Evolutionary conservation across 2,888 invertebrate genomes (phyloP), one percentile per base, ranked within the genome.

Genomic region (Altica lythri): DNA sequence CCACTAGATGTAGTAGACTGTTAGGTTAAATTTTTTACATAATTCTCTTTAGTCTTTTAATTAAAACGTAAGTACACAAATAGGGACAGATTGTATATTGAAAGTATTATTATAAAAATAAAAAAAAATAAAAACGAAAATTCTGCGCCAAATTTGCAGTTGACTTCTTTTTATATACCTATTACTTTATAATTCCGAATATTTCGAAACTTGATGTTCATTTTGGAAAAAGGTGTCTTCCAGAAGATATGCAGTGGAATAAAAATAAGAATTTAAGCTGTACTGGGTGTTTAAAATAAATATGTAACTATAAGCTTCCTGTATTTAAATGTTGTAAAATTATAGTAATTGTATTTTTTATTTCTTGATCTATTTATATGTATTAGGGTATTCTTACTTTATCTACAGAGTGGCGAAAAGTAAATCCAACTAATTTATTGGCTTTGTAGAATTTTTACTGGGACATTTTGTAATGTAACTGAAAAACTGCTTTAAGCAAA

Each of bases 101-200:
- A 59, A 57, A 65, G 64, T 64, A 65, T 53, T 47, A 52, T 52
- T 50, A 40, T 35, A 22, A n/a, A n/a, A 25, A 46, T 10, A 16
- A 32, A 49, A 49, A 49, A 29, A 30, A 49, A 40, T 22, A 6
- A 59, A 64, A 64, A 58, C 63, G 62, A 67, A 66, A 66, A 65
- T 64, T 67, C 70, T 69, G 68, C 68, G 68, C 49, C 49, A 49
- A 32, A 70, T 66, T 63, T 63, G 70, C 72, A 73, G 68, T 72
- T 72, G 68, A 72, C 65, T 70, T 72, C 71, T 71, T 66, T 54
- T n/a, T n/a, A n/a, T n/a, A n/a, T n/a, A n/a, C n/a, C n/a, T 63
- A 48, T 40, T 32, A 40, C 19, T 49, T 49, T 49, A 49, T 30
- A 38, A 29, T 14, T 32, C 12, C 10, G 32, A 25, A 22, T 14